These are phyloP conservation scores for Actinemys pallida DNA, from an alignment of 2,113 vertebrate species.

Conservation along the genomic window DNA sequence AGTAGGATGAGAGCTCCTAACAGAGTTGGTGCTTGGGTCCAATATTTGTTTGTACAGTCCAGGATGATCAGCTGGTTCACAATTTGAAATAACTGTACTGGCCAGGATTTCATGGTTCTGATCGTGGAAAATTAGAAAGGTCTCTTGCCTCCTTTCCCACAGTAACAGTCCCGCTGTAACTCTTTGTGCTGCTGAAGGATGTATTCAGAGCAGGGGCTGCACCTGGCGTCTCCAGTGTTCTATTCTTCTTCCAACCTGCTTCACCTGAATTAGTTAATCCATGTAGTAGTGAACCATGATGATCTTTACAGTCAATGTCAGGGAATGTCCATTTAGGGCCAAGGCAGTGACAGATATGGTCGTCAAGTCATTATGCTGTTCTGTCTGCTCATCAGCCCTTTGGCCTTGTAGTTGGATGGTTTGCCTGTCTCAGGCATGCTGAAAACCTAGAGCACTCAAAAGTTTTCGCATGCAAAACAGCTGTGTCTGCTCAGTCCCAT, in stretches of 20 bases:
- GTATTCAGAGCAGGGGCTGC: background rate
- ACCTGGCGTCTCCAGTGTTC: background rate
- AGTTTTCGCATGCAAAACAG: background rate
- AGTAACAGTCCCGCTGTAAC: background rate
- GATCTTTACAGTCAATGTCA: background rate
- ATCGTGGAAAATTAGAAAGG: background rate
- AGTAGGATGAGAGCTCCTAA: conserved; percentile 7
- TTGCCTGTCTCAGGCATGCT: background rate
- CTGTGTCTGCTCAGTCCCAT: background rate
- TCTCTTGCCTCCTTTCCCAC: background rate
- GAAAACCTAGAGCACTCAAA: background rate
- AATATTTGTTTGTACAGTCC: background rate
- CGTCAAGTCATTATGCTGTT: background rate
- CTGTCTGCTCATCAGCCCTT: background rate
- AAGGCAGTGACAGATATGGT: background rate
- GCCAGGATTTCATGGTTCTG: background rate
- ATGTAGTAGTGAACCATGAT: background rate
- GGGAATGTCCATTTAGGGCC: background rate
- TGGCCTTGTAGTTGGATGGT: background rate
- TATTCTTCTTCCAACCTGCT: background rate
- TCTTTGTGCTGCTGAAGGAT: background rate
- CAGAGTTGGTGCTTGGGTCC: background rate
- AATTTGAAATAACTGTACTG: background rate
- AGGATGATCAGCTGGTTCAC: conserved; percentile 27
- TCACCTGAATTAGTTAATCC: background rate